Percentiles rank a stretch among this genome's conserved stretches.
Evolutionary conservation across 1,140 invertebrate species (phyloP).

Genomic region (Cepaea nemoralis): DNA sequence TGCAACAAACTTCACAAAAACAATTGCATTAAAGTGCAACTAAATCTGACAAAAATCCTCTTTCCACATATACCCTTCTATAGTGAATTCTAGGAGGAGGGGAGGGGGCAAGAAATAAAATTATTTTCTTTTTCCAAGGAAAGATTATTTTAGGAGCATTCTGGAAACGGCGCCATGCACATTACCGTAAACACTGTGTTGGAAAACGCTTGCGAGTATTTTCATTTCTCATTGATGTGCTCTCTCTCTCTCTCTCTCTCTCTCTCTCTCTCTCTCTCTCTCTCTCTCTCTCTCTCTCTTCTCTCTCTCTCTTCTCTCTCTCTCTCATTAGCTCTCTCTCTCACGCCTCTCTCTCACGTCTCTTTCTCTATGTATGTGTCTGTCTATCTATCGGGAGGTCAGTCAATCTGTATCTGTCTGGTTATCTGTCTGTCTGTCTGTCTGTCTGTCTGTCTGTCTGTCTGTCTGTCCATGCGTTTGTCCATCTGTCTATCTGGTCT

Average conservation of each 20-base stretch:
- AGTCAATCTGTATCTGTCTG: background rate
- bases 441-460: background rate
- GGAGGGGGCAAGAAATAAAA: too few relatives aligned
- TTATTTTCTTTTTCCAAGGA: background rate
- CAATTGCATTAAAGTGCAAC: background rate
- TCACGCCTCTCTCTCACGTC: background rate
- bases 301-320: background rate
- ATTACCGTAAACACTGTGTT: background rate
- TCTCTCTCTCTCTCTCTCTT: background rate
- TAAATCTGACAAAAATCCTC: background rate
- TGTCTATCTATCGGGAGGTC: background rate
- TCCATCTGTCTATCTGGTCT: background rate
- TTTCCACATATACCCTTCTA: background rate
- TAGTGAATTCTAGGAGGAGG: background rate
- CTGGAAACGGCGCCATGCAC: background rate
- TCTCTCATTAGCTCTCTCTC: background rate
- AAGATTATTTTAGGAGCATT: slow-evolving; percentile 1
- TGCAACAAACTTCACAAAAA: background rate
- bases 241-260: background rate
- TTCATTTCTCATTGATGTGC: background rate
- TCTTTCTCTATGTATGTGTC: background rate
- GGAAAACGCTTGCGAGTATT: background rate
- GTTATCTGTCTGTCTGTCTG: background rate
- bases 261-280: background rate
- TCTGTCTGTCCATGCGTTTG: background rate